Conservation (phyloP, 2,888 invertebrate species). For the Drosophila lutescens region DNA sequence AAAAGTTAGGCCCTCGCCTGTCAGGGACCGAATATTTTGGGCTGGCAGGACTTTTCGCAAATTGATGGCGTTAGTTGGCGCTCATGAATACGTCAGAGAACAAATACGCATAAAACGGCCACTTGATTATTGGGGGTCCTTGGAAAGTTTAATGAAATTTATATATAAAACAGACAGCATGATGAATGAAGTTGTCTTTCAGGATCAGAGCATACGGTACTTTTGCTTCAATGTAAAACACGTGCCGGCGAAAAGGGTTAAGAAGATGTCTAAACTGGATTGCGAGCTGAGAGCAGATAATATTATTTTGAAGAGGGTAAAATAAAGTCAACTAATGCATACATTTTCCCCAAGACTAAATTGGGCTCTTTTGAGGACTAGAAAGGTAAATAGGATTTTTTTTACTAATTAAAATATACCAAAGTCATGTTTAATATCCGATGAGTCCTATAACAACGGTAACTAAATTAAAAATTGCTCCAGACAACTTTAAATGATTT, state of each 20-base stretch:
- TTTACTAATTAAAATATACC: neutral
- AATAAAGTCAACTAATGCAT: neutral
- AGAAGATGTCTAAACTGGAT: slow-evolving; percentile 10
- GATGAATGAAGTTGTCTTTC: slow-evolving; percentile 55
- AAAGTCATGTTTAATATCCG: too few relatives aligned
- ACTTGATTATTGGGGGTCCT: slow-evolving; percentile 62
- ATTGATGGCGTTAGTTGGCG: slow-evolving; percentile 70
- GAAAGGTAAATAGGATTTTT: neutral
- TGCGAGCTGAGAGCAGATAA: slow-evolving; percentile 1
- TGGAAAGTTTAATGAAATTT: slow-evolving; percentile 73
- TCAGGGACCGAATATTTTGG: slow-evolving; percentile 21
- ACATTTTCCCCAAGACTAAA: neutral
- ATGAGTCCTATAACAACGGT: too few relatives aligned
- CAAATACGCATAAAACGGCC: slow-evolving; percentile 67
- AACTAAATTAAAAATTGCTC: too few relatives aligned
- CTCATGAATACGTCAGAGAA: slow-evolving; percentile 70
- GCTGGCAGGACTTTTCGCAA: slow-evolving; percentile 33
- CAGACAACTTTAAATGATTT: too few relatives aligned
- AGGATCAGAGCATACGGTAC: slow-evolving; percentile 1
- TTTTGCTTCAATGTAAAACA: slow-evolving; percentile 17
- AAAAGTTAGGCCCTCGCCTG: slow-evolving; percentile 52
- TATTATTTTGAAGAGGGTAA: slow-evolving; percentile 35
- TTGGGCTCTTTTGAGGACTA: neutral
- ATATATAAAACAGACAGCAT: slow-evolving; percentile 60
- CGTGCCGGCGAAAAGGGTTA: slow-evolving; percentile 36